Evolutionary conservation across 2,888 invertebrate genomes (phyloP).

Genomic region (Koerneria pararmatus): DNA sequence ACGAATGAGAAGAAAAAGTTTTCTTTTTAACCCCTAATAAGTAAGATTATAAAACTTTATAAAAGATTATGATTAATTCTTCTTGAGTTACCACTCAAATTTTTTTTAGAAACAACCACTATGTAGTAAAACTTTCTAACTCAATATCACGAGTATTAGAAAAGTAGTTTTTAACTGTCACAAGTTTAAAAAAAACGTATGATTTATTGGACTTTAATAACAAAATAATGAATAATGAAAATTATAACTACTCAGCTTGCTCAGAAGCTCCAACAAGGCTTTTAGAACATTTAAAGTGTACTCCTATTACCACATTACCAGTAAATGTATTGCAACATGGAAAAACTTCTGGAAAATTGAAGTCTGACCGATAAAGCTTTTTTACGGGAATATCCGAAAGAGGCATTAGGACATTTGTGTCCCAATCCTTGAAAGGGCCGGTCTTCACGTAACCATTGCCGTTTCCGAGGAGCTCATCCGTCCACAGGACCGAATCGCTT

Average conservation of each 20-base stretch:
- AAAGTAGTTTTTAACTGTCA: neutral
- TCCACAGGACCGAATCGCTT: slow-evolving; percentile 54
- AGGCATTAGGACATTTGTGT: slow-evolving; percentile 56
- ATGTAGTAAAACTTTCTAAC: too few species aligned
- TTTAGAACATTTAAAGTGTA: neutral
- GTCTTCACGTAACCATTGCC: slow-evolving; percentile 52
- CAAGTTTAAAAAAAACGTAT: neutral
- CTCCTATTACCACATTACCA: neutral
- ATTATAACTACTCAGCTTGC: neutral
- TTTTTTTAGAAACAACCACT: too few species aligned
- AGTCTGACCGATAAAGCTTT: slow-evolving; percentile 46
- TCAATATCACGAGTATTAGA: too few species aligned
- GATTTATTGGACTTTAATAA: neutral
- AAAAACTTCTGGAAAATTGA: too few species aligned
- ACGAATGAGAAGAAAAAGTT: too few species aligned
- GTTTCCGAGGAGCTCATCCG: slow-evolving; percentile 55
- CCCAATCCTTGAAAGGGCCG: slow-evolving; percentile 41
- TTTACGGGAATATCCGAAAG: slow-evolving; percentile 56
- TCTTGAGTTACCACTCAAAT: too few species aligned
- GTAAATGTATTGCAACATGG: too few species aligned
- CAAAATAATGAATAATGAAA: slow-evolving; percentile 9
- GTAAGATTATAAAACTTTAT: too few species aligned
- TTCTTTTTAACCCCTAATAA: too few species aligned
- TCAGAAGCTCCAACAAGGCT: too few species aligned
- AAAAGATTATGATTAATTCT: too few species aligned